Evolutionary conservation across 2,888 invertebrate genomes (phyloP).

Genomic region (Aphrophora alni): DNA sequence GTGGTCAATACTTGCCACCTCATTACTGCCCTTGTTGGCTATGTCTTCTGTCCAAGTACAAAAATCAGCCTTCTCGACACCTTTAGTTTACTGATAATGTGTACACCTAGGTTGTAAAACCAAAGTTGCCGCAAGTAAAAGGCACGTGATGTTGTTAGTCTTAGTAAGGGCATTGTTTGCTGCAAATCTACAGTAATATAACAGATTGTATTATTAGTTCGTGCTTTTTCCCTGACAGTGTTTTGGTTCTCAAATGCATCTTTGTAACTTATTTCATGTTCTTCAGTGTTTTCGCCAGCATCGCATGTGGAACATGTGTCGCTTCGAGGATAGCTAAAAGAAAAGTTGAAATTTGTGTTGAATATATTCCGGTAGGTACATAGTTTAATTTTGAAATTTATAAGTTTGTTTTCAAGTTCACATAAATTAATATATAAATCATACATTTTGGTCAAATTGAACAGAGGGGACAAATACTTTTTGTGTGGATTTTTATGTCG

Average conservation of each 20-base stretch:
- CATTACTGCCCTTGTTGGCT: constrained; percentile 36
- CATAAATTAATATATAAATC: background rate
- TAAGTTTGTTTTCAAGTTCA: background rate
- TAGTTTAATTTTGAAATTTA: constrained; percentile 11
- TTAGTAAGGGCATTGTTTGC: constrained; percentile 40
- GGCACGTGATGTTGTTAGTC: constrained; percentile 43
- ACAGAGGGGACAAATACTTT: constrained; percentile 28
- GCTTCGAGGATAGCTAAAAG: constrained; percentile 41
- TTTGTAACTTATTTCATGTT: constrained; percentile 37
- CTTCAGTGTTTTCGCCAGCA: constrained; percentile 40
- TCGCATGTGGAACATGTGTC: constrained; percentile 48
- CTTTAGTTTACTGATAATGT: constrained; percentile 38
- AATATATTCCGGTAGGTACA: constrained; percentile 26
- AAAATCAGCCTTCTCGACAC: constrained; percentile 41
- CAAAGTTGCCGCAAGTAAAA: constrained; percentile 44
- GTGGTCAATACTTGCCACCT: constrained; percentile 49
- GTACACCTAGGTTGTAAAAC: constrained; percentile 43
- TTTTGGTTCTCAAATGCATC: constrained; percentile 35
- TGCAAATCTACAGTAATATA: constrained; percentile 26
- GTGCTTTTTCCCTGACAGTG: constrained; percentile 30
- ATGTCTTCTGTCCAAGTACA: constrained; percentile 48
- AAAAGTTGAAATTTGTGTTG: constrained; percentile 18
- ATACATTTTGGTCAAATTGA: constrained; percentile 20
- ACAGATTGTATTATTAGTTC: background rate
- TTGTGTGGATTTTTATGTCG: constrained; percentile 23